Base-by-base conservation (phyloP, 1,140 invertebrate species). In the Antheraea mylitta region DNA sequence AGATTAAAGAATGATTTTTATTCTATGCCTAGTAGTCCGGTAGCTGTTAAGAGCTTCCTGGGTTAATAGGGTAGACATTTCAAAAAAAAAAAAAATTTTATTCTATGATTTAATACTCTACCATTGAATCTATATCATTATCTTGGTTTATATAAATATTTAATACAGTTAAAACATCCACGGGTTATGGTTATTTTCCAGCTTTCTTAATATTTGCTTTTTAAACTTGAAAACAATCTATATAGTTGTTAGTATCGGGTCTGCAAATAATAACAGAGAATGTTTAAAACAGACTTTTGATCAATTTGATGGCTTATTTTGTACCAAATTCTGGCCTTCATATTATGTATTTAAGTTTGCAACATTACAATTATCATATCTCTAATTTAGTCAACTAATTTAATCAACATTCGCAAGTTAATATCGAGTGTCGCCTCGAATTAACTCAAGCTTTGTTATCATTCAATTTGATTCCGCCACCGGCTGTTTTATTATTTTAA, bases 401-500 rank as follows among this genome's bases (percentile, higher is more conserved):
- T n/a, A 6, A 53, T 53, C 16, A 13, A n/a, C 45, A 61, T 19
- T 36, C 11, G 8, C 7, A 13, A 61, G 19, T 18, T 18, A 13
- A 53, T 53, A 53, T 53, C 16, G 45, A 6, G 45, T 16, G 10
- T 86, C 86, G 81, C 77, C 70, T 82, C 85, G 81, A 86, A 53
- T 53, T 53, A 53, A 53, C 45, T 83, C 84, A 81, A 81, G 85
- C 87, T 89, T 88, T 91, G 89, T 91, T 91, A 87, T 91, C 87
- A 88, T 91, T 91, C 87, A 90, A 91, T 91, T 91, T 89, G 89
- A 86, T 83, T 88, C 80, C 74, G 87, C 89, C 89, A 82, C 80
- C 74, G 86, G 87, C 83, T 89, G 85, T 88, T 91, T 89, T 91
- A 91, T 88, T 91, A 91, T 91, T 91, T 89, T 90, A 90, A 91